Percentiles rank a stretch among this genome's conserved stretches.
Conservation (phyloP, 2,888 invertebrate species). For the Melinaea menophilus region DNA sequence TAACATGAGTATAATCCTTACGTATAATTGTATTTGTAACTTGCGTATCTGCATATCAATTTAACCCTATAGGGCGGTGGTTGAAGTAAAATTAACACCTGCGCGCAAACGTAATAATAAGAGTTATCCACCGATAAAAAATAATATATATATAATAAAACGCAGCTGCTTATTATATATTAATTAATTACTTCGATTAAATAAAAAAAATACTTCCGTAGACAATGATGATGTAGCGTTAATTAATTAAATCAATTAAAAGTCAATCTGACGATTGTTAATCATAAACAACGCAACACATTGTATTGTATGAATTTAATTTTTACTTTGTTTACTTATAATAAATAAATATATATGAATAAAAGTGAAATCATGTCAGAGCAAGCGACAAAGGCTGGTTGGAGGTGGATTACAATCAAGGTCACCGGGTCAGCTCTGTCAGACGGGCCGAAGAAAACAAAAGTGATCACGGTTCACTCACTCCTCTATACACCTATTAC, state of each 20-base stretch:
- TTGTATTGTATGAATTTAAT: not conserved
- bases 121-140: conserved; percentile 29
- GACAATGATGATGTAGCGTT: no score
- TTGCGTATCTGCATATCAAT: conserved; percentile 33
- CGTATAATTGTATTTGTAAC: conserved; percentile 14
- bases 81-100: conserved; percentile 45
- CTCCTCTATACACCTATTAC: conserved; percentile 37
- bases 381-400: conserved; percentile 51
- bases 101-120: conserved; percentile 33
- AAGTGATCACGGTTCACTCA: conserved; percentile 63
- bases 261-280: no score
- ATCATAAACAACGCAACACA: no score
- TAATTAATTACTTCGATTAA: conserved; percentile 2
- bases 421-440: conserved; percentile 44
- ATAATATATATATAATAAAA: not conserved
- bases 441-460: conserved; percentile 63
- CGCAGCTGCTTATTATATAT: not conserved
- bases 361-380: conserved; percentile 65
- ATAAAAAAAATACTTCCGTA: no score
- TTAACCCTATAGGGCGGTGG: conserved; percentile 34
- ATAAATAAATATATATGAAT: conserved; percentile 57
- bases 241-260: no score
- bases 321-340: conserved; percentile 47
- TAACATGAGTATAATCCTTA: not conserved
- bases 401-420: conserved; percentile 55